A percentile compares a stretch with the other conserved stretches of the same genome.
These are phyloP conservation scores for Gallinago stenura DNA, from an alignment of 2,797 vertebrate species.

Conservation along the genomic window DNA sequence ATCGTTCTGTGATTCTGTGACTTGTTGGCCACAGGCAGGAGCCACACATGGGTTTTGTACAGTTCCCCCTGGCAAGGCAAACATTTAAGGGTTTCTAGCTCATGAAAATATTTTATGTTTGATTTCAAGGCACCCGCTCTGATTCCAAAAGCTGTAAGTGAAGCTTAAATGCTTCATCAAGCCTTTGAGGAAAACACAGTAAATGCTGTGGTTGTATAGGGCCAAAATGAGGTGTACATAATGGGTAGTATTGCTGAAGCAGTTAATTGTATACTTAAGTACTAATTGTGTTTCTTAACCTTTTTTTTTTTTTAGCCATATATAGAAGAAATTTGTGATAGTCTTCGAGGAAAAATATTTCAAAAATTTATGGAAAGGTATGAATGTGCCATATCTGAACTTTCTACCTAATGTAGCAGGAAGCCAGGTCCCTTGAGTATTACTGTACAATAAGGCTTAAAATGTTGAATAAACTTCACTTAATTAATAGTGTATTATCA, in stretches of 20 bases:
- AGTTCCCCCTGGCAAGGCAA: not conserved
- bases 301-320: conserved; percentile 86
- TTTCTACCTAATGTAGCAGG: not conserved
- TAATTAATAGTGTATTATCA: not conserved
- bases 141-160: not conserved
- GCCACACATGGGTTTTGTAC: not conserved
- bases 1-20: no score
- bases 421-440: not conserved
- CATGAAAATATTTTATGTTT: not conserved
- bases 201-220: not conserved
- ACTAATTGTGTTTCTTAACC: not conserved
- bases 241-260: not conserved
- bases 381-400: not conserved
- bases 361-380: conserved; percentile 98
- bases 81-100: not conserved
- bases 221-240: rapidly evolving
- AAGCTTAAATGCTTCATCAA: not conserved
- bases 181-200: not conserved
- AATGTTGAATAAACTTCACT: not conserved
- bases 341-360: conserved; percentile 94
- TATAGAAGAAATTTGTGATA: conserved; percentile 97
- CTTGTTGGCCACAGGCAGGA: rapidly evolving
- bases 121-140: not conserved
- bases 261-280: not conserved
- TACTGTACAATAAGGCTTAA: not conserved